Evolutionary conservation across 1,140 invertebrate genomes (phyloP), one percentile per base, ranked within the genome.

Genomic region (Drosophila eugracilis): DNA sequence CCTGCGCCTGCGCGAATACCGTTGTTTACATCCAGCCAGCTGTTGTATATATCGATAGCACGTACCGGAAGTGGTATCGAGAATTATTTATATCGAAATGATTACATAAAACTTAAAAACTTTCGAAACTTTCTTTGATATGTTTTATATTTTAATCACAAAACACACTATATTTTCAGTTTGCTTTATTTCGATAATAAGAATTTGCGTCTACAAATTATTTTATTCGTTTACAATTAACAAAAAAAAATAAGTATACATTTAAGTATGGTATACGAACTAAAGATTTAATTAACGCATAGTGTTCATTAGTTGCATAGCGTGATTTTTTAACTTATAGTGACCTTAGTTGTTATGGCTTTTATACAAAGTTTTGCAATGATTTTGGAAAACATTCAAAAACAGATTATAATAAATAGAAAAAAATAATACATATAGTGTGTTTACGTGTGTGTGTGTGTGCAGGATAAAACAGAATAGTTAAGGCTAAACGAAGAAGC

Each of bases 301-400:
- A 49, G 41, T 55, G 14, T 49, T 34, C 24, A 54, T 75, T 72
- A 71, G 44, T 50, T 71, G 32, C 54, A 50, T 53, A 58, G 37
- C 15, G 44, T 30, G 32, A 36, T 52, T 44, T 52, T 44, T 65
- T 66, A 80, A 60, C 60, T 80, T 88, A 86, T 81, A 75, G 77
- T 83, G 73, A 86, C 79, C 81, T 86, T 86, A 86, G 73, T 78
- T 81, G 30, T 81, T 86, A 86, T 86, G 81, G 81, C 81, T 86
- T 88, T 83, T 83, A 81, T 73, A 78, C 75, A 85, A 65, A 70
- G 67, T 85, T 76, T 58, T 47, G 28, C 37, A 49, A 42, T 34
- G 32, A 44, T 60, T 57, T 60, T 52, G 19, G 47, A 63, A 34
- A 37, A 50, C 41, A 34, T 57, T 65, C 32, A 62, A 49, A 65